Evolutionary conservation across 2,888 invertebrate genomes (phyloP).

Genomic region (Epirrita christyi): DNA sequence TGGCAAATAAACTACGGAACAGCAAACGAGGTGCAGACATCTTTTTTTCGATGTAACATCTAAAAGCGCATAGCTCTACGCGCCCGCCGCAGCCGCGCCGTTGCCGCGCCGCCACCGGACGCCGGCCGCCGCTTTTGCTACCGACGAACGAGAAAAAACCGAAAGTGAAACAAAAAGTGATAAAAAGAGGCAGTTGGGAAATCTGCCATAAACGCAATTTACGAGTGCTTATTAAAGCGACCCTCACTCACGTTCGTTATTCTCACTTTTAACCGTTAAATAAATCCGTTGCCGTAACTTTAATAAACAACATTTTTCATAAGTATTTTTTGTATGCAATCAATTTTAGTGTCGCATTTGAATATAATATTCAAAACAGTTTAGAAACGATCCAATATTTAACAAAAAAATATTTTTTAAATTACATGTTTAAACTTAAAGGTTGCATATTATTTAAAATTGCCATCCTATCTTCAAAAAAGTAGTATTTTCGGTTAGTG

Average conservation of each 20-base stretch:
- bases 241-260: slow-evolving; percentile 8
- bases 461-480: too few relatives aligned
- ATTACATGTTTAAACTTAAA: too few relatives aligned
- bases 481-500: not conserved
- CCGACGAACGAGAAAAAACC: slow-evolving; percentile 64
- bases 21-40: too few relatives aligned
- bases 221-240: slow-evolving; percentile 65
- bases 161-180: slow-evolving; percentile 79
- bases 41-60: not conserved
- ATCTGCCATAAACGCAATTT: slow-evolving; percentile 72
- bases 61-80: slow-evolving; percentile 44
- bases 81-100: slow-evolving; percentile 27
- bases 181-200: slow-evolving; percentile 63
- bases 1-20: too few relatives aligned
- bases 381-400: not conserved
- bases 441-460: too few relatives aligned
- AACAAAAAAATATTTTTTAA: too few relatives aligned
- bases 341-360: not conserved
- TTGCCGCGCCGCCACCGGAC: too few relatives aligned
- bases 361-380: not conserved
- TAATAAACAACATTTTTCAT: not conserved
- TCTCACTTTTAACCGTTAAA: not conserved
- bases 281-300: not conserved
- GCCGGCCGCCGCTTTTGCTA: too few relatives aligned
- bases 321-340: too few relatives aligned